Percentiles rank a stretch among this genome's conserved stretches.
phyloP scores from a whole-genome alignment of 2,888 invertebrate genomes.

The Drosophila conformis region DNA sequence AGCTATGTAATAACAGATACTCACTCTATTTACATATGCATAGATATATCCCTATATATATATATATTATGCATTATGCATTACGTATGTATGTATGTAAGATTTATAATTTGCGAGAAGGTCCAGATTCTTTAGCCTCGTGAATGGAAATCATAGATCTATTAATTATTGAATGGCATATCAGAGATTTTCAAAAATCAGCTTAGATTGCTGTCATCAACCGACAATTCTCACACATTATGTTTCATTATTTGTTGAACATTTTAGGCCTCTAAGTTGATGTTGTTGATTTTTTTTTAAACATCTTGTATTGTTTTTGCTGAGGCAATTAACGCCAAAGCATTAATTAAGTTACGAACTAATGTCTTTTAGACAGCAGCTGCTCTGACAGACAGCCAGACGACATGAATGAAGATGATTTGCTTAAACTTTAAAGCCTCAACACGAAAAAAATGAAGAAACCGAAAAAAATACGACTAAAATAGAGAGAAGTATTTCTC shows the following conservation, averaged over 20 bases:
- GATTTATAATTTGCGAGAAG: not conserved
- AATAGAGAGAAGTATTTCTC: slow-evolving; percentile 40
- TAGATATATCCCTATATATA: not conserved
- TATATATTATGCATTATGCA: not conserved
- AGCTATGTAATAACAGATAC: not conserved
- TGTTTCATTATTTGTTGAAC: slow-evolving; percentile 31
- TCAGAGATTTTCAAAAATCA: not conserved
- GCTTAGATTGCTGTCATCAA: slow-evolving; percentile 12
- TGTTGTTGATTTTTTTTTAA: slow-evolving; percentile 23
- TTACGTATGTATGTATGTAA: too few species aligned
- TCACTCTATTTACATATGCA: not conserved
- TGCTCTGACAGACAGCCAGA: slow-evolving; percentile 74
- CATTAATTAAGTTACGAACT: slow-evolving; percentile 79
- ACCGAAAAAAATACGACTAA: not conserved
- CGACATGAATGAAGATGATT: slow-evolving; percentile 71
- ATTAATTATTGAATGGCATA: slow-evolving; percentile 1
- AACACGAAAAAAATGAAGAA: not conserved
- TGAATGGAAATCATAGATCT: not conserved
- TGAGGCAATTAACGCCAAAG: slow-evolving; percentile 75
- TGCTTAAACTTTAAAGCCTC: slow-evolving; percentile 33
- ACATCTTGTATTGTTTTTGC: slow-evolving; percentile 37
- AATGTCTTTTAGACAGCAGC: slow-evolving; percentile 71
- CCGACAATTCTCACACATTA: slow-evolving; percentile 3
- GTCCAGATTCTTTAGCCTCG: not conserved
- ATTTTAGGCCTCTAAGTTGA: slow-evolving; percentile 8